Percentiles rank a stretch among this genome's conserved stretches.
Evolutionary conservation across 2,113 vertebrate genomes (phyloP).

Genomic region (Microtus oregoni): DNA sequence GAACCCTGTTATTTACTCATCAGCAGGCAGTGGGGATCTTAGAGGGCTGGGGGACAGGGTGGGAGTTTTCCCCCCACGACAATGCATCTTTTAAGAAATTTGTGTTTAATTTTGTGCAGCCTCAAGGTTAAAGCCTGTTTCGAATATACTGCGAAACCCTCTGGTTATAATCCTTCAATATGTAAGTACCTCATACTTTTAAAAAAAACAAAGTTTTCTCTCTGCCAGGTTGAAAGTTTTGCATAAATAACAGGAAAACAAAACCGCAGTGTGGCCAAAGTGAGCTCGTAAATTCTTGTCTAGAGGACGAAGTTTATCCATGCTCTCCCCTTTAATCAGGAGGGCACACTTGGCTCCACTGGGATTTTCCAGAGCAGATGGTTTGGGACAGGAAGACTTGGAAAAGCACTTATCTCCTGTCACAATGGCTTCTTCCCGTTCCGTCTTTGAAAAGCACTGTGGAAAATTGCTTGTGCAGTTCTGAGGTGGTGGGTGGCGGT

Average conservation of each 20-base stretch:
- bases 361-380: slow-evolving; percentile 69
- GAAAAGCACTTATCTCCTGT: slow-evolving; percentile 60
- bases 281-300: background rate
- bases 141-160: slow-evolving; percentile 91
- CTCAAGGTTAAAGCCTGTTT: slow-evolving; percentile 94
- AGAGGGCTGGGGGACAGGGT: background rate
- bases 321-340: slow-evolving; percentile 54
- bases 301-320: background rate
- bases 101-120: slow-evolving; percentile 87
- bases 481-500: background rate
- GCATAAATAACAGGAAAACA: slow-evolving; percentile 39
- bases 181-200: slow-evolving; percentile 87
- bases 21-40: background rate
- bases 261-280: background rate
- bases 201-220: background rate
- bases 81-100: slow-evolving; percentile 56
- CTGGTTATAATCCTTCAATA: slow-evolving; percentile 90
- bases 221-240: slow-evolving; percentile 30
- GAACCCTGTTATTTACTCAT: background rate
- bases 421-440: slow-evolving; percentile 53
- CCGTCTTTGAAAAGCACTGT: slow-evolving; percentile 59
- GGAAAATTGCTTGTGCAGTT: slow-evolving; percentile 61
- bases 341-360: slow-evolving; percentile 24
- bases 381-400: slow-evolving; percentile 37
- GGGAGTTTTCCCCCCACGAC: background rate